Conservation (phyloP, 2,113 vertebrate genomes). For the Rhynchopsitta pachyrhyncha region DNA sequence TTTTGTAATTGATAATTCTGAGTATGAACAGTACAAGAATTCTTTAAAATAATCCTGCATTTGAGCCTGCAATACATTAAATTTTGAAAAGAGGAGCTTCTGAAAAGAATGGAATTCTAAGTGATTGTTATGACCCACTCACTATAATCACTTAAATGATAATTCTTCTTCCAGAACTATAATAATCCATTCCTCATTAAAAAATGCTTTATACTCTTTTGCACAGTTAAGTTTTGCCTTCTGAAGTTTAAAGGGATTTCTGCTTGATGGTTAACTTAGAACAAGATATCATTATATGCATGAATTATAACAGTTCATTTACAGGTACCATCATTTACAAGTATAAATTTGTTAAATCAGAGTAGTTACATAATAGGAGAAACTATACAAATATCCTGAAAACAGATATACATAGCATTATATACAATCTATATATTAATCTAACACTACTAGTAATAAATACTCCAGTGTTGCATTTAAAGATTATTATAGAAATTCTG, state of each 20-base stretch:
- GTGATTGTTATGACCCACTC: conserved; percentile 1
- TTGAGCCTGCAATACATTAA: neutral
- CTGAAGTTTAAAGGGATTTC: conserved; percentile 8
- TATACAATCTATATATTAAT: neutral
- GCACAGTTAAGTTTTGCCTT: neutral
- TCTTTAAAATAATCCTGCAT: conserved; percentile 2
- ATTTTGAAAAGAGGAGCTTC: neutral
- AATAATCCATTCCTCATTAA: conserved; percentile 30
- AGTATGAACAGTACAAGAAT: neutral
- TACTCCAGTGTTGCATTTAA: neutral
- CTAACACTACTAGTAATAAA: neutral
- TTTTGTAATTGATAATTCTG: neutral
- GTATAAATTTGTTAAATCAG: neutral
- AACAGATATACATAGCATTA: neutral
- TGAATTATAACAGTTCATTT: neutral
- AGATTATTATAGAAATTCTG: neutral
- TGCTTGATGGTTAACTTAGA: neutral
- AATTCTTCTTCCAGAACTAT: neutral
- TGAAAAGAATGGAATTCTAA: neutral
- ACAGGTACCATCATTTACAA: accelerated
- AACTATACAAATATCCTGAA: neutral
- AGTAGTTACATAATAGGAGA: neutral
- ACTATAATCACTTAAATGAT: neutral
- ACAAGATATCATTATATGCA: neutral
- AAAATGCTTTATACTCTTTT: neutral